Evolutionary conservation across 2,888 invertebrate species (phyloP), one percentile per base, ranked within the genome.

Genomic region (Merodon equestris): DNA sequence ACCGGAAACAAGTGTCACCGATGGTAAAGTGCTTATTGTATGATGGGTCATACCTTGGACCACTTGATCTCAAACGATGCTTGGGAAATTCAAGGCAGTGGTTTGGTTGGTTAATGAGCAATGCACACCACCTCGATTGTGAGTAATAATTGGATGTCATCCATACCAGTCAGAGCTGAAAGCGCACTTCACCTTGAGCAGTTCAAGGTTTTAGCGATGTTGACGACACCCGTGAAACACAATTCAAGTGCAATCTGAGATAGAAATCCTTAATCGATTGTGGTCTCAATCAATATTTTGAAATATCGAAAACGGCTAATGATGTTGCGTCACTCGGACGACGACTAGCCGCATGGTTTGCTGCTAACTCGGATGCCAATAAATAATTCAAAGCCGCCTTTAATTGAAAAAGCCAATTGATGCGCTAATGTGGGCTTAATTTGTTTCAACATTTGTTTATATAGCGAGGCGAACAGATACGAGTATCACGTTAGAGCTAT

Each of bases 111-210:
- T 7, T 27, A 27, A 27, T 27, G 27, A 27, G 27, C 7, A 27
- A 27, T 27, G 7, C n/a, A 27, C 3, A 7, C 27, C 27, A 27
- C 27, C n/a, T n/a, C n/a, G n/a, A n/a, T n/a, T 64, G 15, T 14
- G 47, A 45, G 15, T 12, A 56, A 10, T 48, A 48, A 50, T 66
- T 56, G 47, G 38, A 10, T 54, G 36, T 47, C 10, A 1, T 9
- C 2, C 34, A 9, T 1, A 12, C 9, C 17, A 7, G 13, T 12
- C 10, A 14, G 14, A 1, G 34, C 5, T 10, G 27, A 36, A 15
- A 4, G 12, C 34, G n/a, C 36, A 34, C 47, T 61, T 60, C 2
- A 71, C 42, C 61, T 50, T 71, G 44, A 34, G 9, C 13, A 12
- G 19, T 15, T 19, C 9, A 12, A 10, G 18, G n/a, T 13, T 13